A percentile compares a stretch with the other conserved stretches of the same genome.
phyloP scores from a whole-genome alignment of 1,140 invertebrate species.

The Linepithema humile region DNA sequence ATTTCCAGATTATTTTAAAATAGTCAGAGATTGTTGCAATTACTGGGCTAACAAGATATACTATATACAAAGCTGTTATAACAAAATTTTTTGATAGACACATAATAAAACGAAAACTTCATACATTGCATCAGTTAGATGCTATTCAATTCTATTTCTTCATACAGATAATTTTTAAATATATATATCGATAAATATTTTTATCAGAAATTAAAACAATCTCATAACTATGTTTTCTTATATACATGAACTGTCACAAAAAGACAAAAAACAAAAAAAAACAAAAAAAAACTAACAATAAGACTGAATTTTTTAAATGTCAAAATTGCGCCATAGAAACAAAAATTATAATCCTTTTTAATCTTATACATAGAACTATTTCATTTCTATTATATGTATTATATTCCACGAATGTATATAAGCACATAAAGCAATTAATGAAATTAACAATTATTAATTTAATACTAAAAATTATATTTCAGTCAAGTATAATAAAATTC shows the following conservation, averaged over 20 bases:
- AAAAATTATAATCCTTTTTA: constrained; percentile 21
- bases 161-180: neutral
- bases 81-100: constrained; percentile 5
- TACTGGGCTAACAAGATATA: constrained; percentile 26
- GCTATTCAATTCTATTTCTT: neutral
- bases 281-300: too few relatives aligned
- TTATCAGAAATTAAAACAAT: constrained; percentile 66
- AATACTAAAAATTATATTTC: neutral
- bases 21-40: constrained; percentile 65
- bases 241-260: neutral
- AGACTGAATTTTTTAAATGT: neutral
- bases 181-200: constrained; percentile 14
- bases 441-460: neutral
- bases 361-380: neutral
- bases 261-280: too few relatives aligned
- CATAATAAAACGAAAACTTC: constrained; percentile 5
- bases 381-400: too few relatives aligned
- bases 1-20: constrained; percentile 53
- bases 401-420: too few relatives aligned
- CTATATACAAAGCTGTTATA: neutral
- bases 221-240: constrained; percentile 53
- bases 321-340: neutral
- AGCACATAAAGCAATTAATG: too few relatives aligned
- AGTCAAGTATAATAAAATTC: neutral
- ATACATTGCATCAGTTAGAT: neutral